Conservation (phyloP, 2,113 vertebrate species). For the Gobiocypris rarus region DNA sequence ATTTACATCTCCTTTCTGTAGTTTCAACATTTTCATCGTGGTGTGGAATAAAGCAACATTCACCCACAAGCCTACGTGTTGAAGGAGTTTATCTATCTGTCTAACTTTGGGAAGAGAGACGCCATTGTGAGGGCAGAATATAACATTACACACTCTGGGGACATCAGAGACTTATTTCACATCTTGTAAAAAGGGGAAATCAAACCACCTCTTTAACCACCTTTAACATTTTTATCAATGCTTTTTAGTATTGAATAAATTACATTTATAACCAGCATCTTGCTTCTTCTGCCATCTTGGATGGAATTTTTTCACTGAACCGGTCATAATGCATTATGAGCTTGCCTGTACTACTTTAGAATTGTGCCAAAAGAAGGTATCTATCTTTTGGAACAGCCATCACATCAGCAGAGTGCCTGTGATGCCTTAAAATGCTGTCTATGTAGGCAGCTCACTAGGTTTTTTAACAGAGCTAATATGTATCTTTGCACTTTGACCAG, state of each 20-base stretch:
- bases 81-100: too few species aligned
- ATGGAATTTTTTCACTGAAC: too few species aligned
- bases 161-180: too few species aligned
- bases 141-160: too few species aligned
- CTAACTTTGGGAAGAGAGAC: too few species aligned
- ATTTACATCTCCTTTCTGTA: too few species aligned
- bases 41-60: too few species aligned
- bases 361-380: neutral
- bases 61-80: too few species aligned
- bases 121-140: too few species aligned
- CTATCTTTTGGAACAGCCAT: neutral
- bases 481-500: conserved; percentile 1
- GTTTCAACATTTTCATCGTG: too few species aligned
- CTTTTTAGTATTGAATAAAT: neutral
- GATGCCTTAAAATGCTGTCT: neutral
- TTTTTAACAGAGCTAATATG: neutral
- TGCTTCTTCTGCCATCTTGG: neutral
- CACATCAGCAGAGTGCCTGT: neutral
- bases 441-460: neutral
- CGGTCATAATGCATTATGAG: neutral
- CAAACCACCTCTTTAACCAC: too few species aligned
- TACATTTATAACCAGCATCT: neutral
- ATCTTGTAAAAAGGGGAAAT: too few species aligned
- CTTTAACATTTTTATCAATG: neutral
- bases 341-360: neutral